Percentiles rank a stretch among this genome's conserved stretches.
Conservation (phyloP, 53 echinoderm and acorn worm species). For the Antedon mediterranea region DNA sequence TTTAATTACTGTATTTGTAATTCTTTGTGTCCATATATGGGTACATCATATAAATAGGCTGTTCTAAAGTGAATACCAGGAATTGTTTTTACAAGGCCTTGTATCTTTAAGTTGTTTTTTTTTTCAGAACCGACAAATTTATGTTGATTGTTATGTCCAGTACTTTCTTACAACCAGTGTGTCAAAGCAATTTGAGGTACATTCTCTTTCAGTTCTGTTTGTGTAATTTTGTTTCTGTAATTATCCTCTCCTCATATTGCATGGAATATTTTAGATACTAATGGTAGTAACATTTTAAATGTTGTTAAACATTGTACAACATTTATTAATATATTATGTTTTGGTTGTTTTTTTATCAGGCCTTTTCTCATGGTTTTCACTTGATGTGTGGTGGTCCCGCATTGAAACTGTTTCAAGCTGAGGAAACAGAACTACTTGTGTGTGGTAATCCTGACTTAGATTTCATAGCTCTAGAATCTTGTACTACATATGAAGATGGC, state of each 20-base stretch:
- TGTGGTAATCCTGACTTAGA: slow-evolving; percentile 93
- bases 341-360: slow-evolving; percentile 14
- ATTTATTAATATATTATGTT: too few relatives aligned
- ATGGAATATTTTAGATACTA: too few relatives aligned
- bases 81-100: too few relatives aligned
- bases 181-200: slow-evolving; percentile 63
- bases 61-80: too few relatives aligned
- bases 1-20: too few relatives aligned
- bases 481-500: slow-evolving; percentile 83
- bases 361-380: slow-evolving; percentile 84
- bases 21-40: too few relatives aligned
- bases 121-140: slow-evolving; percentile 70
- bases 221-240: too few relatives aligned
- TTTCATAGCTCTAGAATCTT: slow-evolving; percentile 63
- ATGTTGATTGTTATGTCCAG: slow-evolving; percentile 57
- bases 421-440: slow-evolving; percentile 80
- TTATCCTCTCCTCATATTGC: too few relatives aligned
- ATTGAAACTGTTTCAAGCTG: slow-evolving; percentile 59
- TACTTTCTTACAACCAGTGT: slow-evolving; percentile 59
- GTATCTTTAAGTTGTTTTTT: background rate
- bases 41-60: background rate
- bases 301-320: too few relatives aligned
- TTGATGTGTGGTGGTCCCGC: slow-evolving; percentile 78
- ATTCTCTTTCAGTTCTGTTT: too few relatives aligned
- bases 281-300: too few relatives aligned